Conservation (phyloP, 2,888 invertebrate genomes). For the Ormyrus rosae region DNA sequence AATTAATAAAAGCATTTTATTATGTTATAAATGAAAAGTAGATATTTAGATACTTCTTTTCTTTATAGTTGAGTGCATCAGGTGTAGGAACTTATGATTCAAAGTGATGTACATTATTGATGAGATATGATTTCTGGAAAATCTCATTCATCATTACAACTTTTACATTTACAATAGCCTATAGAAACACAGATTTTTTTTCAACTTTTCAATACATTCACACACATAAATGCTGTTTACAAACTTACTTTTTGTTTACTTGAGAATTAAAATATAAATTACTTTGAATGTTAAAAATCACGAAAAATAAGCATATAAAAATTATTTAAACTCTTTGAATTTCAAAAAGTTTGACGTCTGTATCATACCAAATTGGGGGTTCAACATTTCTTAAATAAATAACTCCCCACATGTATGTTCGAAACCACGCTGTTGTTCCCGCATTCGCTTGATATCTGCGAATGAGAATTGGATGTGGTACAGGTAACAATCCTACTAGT, state of each 20-base stretch:
- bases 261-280: constrained; percentile 20
- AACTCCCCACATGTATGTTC: constrained; percentile 99
- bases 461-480: constrained; percentile 99
- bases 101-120: constrained; percentile 11
- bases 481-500: constrained; percentile 96
- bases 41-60: neutral
- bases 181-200: constrained; percentile 5
- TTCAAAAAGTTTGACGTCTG: constrained; percentile 98
- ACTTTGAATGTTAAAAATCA: constrained; percentile 9
- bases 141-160: constrained; percentile 21
- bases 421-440: constrained; percentile 99
- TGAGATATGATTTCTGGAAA: neutral
- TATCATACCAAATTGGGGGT: constrained; percentile 99
- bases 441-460: constrained; percentile 99
- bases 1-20: constrained; percentile 3
- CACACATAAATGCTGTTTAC: constrained; percentile 29
- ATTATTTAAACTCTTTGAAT: constrained; percentile 91
- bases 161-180: constrained; percentile 28
- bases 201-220: constrained; percentile 13
- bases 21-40: neutral
- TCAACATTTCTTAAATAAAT: constrained; percentile 98
- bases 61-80: constrained; percentile 17
- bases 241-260: constrained; percentile 19
- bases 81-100: constrained; percentile 15
- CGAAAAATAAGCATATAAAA: constrained; percentile 32